phyloP scores from a whole-genome alignment of 2,888 invertebrate genomes.

The Furcula furcula region DNA sequence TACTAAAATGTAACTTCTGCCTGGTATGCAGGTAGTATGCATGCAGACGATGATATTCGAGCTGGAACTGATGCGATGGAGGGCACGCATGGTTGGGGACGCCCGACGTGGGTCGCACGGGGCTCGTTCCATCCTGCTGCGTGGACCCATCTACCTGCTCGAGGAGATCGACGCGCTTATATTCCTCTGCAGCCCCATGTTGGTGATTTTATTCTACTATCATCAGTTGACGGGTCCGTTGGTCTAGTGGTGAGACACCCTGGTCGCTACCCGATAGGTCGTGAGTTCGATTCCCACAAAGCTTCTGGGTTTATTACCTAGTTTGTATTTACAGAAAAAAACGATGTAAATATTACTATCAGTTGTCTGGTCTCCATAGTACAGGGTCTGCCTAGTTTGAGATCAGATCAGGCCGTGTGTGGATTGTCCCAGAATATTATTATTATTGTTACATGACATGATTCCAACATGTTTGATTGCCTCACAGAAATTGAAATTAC shows the following conservation, averaged over 20 bases:
- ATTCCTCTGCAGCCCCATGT: conserved; percentile 94
- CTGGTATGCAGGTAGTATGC: conserved; percentile 83
- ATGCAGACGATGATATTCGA: conserved; percentile 93
- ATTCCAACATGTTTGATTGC: too few relatives aligned
- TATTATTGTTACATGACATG: too few relatives aligned
- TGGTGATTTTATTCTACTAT: conserved; percentile 53
- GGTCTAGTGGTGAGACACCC: too few relatives aligned
- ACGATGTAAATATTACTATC: too few relatives aligned
- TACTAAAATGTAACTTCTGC: conserved; percentile 1
- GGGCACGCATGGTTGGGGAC: conserved; percentile 55
- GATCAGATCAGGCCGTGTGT: too few relatives aligned
- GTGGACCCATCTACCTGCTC: conserved; percentile 93
- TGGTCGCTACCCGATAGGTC: too few relatives aligned
- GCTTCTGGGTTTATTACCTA: neutral
- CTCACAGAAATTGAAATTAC: too few relatives aligned
- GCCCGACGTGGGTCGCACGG: conserved; percentile 84
- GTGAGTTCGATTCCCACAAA: too few relatives aligned
- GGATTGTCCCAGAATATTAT: too few relatives aligned
- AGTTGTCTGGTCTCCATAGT: too few relatives aligned
- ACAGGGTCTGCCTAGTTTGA: too few relatives aligned
- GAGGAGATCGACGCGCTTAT: conserved; percentile 90
- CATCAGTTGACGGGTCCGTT: too few relatives aligned
- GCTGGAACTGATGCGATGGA: conserved; percentile 87
- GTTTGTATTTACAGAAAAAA: neutral
- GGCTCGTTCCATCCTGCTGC: conserved; percentile 86